Evolutionary conservation across 2,888 invertebrate genomes (phyloP).

Genomic region (Microdon myrmicae): DNA sequence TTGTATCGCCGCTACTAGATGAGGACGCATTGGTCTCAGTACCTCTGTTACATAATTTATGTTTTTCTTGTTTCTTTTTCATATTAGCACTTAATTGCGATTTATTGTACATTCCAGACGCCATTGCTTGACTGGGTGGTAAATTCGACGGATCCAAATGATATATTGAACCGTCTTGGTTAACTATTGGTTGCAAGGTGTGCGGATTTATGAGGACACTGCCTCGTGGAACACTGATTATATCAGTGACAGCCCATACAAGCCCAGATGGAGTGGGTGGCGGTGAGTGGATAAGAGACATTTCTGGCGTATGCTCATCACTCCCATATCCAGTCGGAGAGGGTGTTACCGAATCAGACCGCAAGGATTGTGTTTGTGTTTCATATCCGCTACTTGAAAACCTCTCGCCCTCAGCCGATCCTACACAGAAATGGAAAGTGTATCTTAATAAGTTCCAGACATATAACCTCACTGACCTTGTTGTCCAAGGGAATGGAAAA

Average conservation of each 20-base stretch:
- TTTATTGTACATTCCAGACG: constrained; percentile 54
- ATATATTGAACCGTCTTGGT: constrained; percentile 68
- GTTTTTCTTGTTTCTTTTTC: constrained; percentile 49
- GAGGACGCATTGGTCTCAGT: constrained; percentile 24
- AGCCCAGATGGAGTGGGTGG: constrained; percentile 65
- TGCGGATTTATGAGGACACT: constrained; percentile 88
- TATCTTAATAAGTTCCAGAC: too few relatives aligned
- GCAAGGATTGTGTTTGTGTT: constrained; percentile 67
- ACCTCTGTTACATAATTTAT: constrained; percentile 45
- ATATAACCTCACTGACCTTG: too few relatives aligned
- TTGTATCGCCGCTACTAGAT: constrained; percentile 16
- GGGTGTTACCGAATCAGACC: constrained; percentile 80
- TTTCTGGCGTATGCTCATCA: constrained; percentile 66
- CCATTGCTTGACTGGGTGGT: constrained; percentile 64
- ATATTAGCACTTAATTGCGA: constrained; percentile 45
- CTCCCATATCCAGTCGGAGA: constrained; percentile 75
- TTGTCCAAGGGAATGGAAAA: too few relatives aligned
- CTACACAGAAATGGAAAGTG: too few relatives aligned
- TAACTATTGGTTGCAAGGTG: constrained; percentile 68
- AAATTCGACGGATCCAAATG: constrained; percentile 67
- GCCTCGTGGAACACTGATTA: constrained; percentile 85
- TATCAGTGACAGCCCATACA: constrained; percentile 89
- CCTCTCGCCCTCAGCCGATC: too few relatives aligned
- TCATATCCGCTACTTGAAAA: constrained; percentile 62
- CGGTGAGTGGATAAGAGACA: constrained; percentile 59